Evolutionary conservation across 2,113 vertebrate species (phyloP).

Genomic region (Sebastes fasciatus): DNA sequence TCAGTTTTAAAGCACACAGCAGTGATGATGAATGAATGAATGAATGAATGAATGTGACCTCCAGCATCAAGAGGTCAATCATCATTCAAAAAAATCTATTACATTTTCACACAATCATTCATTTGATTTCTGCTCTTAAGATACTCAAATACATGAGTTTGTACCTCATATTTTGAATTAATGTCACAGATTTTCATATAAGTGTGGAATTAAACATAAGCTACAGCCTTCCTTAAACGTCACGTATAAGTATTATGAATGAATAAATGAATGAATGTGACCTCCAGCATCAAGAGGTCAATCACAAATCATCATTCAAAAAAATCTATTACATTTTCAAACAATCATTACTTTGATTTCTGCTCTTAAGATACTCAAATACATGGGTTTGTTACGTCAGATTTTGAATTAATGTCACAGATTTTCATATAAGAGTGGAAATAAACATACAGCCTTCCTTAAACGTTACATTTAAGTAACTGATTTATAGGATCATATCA

Average conservation of each 20-base stretch:
- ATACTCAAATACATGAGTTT: background rate
- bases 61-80: conserved; percentile 36
- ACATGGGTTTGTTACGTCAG: background rate
- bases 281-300: conserved; percentile 43
- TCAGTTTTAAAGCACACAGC: background rate
- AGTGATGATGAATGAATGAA: conserved; percentile 3
- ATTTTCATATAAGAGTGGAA: background rate
- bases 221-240: background rate
- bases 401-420: background rate
- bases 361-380: background rate
- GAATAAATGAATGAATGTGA: conserved; percentile 11
- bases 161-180: background rate
- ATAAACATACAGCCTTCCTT: background rate
- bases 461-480: background rate
- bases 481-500: background rate
- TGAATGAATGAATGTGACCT: conserved; percentile 25
- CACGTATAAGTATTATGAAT: background rate
- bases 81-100: background rate
- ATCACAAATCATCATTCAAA: background rate
- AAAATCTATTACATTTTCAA: background rate
- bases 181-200: background rate
- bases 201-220: background rate
- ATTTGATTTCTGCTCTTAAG: background rate
- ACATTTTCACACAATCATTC: background rate
- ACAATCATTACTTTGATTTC: background rate